Percentiles rank a stretch among this genome's conserved stretches.
Evolutionary conservation across 2,797 vertebrate species (phyloP).

Genomic region (Anguilla pacifica): DNA sequence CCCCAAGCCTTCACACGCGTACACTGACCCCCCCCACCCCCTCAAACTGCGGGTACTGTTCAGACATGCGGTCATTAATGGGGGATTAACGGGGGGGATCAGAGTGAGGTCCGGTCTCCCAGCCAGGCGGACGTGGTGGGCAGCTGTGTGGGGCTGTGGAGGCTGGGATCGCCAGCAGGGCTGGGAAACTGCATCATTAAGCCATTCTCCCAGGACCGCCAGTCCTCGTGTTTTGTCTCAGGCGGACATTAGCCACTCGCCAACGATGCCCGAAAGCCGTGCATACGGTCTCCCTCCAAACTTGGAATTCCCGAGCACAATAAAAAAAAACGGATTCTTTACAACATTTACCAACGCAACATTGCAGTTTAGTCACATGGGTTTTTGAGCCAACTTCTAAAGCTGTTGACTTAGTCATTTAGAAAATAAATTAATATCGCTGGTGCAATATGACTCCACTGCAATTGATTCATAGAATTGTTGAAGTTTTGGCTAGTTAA

Average conservation of each 20-base stretch:
- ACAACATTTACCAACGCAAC: not conserved
- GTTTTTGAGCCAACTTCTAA: not conserved
- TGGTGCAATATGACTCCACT: not conserved
- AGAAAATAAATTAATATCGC: not conserved
- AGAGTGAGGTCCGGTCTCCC: conserved; percentile 30
- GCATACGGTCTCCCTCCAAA: not conserved
- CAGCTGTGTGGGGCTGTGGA: conserved; percentile 62
- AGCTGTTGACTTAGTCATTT: not conserved
- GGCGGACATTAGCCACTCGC: not conserved
- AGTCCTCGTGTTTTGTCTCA: not conserved
- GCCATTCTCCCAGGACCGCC: conserved; percentile 11
- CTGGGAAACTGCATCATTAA: conserved; percentile 18
- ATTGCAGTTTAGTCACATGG: not conserved
- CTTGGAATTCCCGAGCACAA: not conserved
- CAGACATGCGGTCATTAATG: conserved; percentile 63
- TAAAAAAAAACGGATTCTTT: not conserved
- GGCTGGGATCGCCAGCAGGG: not conserved
- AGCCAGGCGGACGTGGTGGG: conserved; percentile 52
- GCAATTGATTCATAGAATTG: not conserved
- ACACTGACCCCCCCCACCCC: not conserved
- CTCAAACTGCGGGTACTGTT: conserved; percentile 30
- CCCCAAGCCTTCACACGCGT: not conserved
- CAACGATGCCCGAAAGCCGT: not conserved
- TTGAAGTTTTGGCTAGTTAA: not conserved
- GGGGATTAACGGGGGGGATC: conserved; percentile 67